Base-by-base conservation (phyloP, 2,888 invertebrate species). In the Hipparchia sbordonii region DNA sequence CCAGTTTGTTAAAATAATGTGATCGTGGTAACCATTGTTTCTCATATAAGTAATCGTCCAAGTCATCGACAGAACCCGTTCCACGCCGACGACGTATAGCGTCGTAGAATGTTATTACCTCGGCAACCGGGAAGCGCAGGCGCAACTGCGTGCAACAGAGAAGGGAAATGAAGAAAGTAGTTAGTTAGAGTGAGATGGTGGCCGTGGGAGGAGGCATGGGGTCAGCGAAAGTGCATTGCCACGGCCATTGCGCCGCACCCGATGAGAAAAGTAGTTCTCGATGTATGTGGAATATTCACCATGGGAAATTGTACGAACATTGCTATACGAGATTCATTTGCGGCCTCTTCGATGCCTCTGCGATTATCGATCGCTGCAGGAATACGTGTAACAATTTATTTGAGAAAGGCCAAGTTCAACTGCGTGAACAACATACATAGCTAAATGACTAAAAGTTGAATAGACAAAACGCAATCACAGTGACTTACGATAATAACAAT, bases 221-320 rank as follows among this genome's bases (percentile, higher is more conserved):
- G 92, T 93, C 92, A 93, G 92, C 88, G 92, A 93, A 93, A 93
- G 93, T 93, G 91, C 93, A 93, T 93, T 93, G 93, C 92, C 93
- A 89, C 90, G 91, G 89, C 87, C 86, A 86, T 87, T 87, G 88
- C 89, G 84, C 86, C 84, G 89, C 89, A 87, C 87, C 85, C 90
- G 90, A 89, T 91, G 91, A 89, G 91, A 91, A 92, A 91, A 87
- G 89, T 88, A 89, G 85, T 84, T 88, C 89, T 88, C 79, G 77
- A 78, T 79, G 83, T 82, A 83, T 85, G 81, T 86, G 84, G 84
- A 86, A 87, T 88, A 86, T 87, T 86, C 85, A 84, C 82, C 81
- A 82, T 88, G 85, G 87, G 85, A 84, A 82, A 82, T 79, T 77
- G 74, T 76, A 77, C 76, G 68, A 76, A 78, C 77, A 77, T 77